These are phyloP conservation scores for Sternotherus odoratus DNA, from an alignment of 2,797 vertebrate genomes.

Conservation along the genomic window DNA sequence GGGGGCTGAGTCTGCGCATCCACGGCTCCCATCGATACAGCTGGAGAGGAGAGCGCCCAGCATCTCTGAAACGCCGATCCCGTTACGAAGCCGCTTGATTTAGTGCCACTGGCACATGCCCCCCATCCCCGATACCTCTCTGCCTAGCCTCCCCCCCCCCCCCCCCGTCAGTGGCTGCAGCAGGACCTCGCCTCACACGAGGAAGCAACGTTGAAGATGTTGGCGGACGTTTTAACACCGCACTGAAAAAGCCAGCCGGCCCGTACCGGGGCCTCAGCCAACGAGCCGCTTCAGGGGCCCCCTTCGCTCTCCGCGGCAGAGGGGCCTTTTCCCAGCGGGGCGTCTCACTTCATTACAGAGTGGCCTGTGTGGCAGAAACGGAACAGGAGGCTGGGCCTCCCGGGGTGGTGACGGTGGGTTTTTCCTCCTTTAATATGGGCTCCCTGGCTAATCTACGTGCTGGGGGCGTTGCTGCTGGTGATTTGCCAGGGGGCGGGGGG, in stretches of 20 bases:
- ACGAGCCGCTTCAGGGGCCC: not conserved
- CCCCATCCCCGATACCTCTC: not conserved
- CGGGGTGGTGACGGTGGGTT: not conserved
- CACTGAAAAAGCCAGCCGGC: too few species aligned
- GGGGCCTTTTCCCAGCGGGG: not conserved
- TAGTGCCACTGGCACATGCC: not conserved
- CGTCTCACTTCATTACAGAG: conserved; percentile 2
- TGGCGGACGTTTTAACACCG: not conserved
- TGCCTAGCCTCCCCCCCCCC: not conserved
- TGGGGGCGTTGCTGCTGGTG: not conserved
- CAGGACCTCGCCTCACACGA: not conserved
- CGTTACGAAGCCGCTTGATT: not conserved
- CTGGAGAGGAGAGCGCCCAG: not conserved
- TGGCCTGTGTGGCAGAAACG: not conserved
- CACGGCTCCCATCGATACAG: not conserved
- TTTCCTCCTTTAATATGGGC: not conserved
- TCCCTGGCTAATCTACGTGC: not conserved
- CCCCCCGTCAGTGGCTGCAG: not conserved
- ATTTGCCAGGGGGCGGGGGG: not conserved
- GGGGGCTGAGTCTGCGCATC: not conserved
- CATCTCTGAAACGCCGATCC: not conserved
- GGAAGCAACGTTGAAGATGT: not conserved
- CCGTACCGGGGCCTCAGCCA: not conserved
- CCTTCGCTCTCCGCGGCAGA: not conserved
- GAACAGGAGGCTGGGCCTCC: not conserved